These are phyloP conservation scores for Gymnocheta viridis DNA, from an alignment of 2,888 invertebrate species.

Conservation along the genomic window DNA sequence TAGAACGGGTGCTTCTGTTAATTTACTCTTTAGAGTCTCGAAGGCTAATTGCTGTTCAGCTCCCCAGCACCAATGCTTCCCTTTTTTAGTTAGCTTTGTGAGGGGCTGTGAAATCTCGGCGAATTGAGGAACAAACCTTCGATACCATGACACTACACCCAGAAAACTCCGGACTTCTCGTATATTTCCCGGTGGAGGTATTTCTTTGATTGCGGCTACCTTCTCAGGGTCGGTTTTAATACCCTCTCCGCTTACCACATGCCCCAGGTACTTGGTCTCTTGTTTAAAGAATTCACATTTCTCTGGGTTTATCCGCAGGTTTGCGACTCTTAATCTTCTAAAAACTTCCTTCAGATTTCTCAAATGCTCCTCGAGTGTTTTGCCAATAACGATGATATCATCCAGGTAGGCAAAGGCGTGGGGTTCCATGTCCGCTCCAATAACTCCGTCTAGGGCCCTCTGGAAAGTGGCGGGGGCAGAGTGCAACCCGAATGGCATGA, in stretches of 20 bases:
- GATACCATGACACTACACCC: slow-evolving; percentile 29
- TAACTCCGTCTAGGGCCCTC: background rate
- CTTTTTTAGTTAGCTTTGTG: slow-evolving; percentile 12
- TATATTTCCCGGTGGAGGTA: background rate
- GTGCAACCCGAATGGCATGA: background rate
- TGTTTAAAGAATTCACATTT: slow-evolving; percentile 15
- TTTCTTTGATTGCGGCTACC: background rate
- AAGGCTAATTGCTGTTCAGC: slow-evolving; percentile 36
- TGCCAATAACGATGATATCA: background rate
- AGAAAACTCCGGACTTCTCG: background rate
- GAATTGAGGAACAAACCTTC: slow-evolving; percentile 19
- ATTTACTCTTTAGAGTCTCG: background rate
- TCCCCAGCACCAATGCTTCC: slow-evolving; percentile 32
- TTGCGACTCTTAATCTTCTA: too few relatives aligned
- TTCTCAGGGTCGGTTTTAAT: background rate
- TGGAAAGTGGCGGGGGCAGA: background rate
- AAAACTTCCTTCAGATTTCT: too few relatives aligned
- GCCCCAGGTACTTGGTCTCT: slow-evolving; percentile 43
- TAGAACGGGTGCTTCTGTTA: slow-evolving; percentile 13
- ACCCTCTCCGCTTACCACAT: slow-evolving; percentile 25
- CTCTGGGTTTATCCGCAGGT: background rate
- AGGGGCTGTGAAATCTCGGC: background rate
- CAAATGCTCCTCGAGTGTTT: background rate
- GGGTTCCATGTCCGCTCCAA: background rate
- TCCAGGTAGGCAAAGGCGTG: background rate